Evolutionary conservation across 2,113 vertebrate species (phyloP), one percentile per base, ranked within the genome.

Genomic region (Hirundichthys speculiger): DNA sequence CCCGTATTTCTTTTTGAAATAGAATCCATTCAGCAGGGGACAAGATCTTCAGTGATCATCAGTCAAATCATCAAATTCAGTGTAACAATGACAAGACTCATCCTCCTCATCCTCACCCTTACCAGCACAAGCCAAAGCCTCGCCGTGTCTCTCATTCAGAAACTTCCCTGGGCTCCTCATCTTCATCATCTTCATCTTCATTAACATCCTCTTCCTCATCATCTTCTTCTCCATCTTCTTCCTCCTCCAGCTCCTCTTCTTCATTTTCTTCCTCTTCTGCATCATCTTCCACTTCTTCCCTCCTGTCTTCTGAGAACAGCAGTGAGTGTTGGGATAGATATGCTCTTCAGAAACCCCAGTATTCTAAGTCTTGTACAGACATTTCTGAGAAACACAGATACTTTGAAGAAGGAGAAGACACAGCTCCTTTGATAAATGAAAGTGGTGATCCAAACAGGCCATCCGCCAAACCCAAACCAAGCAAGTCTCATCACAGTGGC

Each of bases 321-420:
- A 76, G 82, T 3, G 83, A 81, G 12, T 61, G 53, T 65, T 79
- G 52, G 8, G 73, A 51, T 4, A 77, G 51, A 48, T n/a, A 41
- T 67, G 14, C 30, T 38, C 56, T 34, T 8, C 43, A 43, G 41
- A 89, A 56, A 40, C 68, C 89, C 9, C 79, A 67, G 34, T 86
- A 93, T 56, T 93, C 93, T 1, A 90, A 84, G 57, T 93, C 94
- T 24, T 93, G 93, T 14, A 82, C 60, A 9, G 90, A 94, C 45
- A 83, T 93, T 45, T 85, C 86, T 10, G 59, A 62, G 14, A 86
- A 77, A 58, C 69, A 70, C 20, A 65, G 41, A 34, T 84, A 64
- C 25, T 85, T 85, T 69, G 88, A 88, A 19, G 85, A 91, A 12
- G 82, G 66, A 30, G 81, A 86, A 3, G 90, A 90, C 43, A 78